Percentiles rank a stretch among this genome's conserved stretches.
These are phyloP conservation scores for Rhyacichthys aspro DNA, from an alignment of 2,797 vertebrate genomes.

Conservation along the genomic window DNA sequence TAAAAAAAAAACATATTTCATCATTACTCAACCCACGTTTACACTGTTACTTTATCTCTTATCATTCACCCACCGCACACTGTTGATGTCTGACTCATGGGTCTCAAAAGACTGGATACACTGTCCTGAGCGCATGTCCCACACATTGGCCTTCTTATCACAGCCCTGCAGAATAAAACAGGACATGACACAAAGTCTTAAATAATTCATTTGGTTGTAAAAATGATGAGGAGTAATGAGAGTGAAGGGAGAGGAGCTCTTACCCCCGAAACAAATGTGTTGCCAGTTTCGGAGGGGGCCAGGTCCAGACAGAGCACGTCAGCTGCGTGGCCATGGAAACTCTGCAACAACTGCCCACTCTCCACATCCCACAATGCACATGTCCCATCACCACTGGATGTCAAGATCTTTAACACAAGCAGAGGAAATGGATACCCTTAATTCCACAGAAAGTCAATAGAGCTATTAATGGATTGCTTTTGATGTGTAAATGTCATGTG, in stretches of 20 bases:
- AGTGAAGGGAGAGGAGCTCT: slow-evolving; percentile 47
- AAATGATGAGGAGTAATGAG: background rate
- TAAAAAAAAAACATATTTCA: too few relatives aligned
- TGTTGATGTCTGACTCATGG: slow-evolving; percentile 98
- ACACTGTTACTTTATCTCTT: background rate
- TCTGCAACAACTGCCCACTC: slow-evolving; percentile 97
- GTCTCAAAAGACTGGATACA: slow-evolving; percentile 99
- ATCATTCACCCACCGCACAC: slow-evolving; percentile 88
- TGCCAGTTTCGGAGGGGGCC: slow-evolving; percentile 96
- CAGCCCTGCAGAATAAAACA: slow-evolving; percentile 84
- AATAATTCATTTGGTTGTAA: slow-evolving; percentile 2
- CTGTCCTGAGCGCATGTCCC: slow-evolving; percentile 98
- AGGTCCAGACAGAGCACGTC: slow-evolving; percentile 96
- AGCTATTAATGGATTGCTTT: slow-evolving; percentile 45
- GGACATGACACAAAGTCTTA: background rate
- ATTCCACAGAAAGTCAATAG: slow-evolving; percentile 18
- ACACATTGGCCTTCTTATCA: slow-evolving; percentile 98
- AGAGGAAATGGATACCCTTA: slow-evolving; percentile 9
- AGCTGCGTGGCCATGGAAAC: slow-evolving; percentile 98
- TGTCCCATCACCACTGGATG: slow-evolving; percentile 95
- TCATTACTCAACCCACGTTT: background rate
- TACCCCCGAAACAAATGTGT: slow-evolving; percentile 98
- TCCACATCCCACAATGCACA: slow-evolving; percentile 99
- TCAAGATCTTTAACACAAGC: slow-evolving; percentile 86
- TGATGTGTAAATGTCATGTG: slow-evolving; percentile 45